Conservation (phyloP, 2,113 vertebrate species). For the Caranx ignobilis region DNA sequence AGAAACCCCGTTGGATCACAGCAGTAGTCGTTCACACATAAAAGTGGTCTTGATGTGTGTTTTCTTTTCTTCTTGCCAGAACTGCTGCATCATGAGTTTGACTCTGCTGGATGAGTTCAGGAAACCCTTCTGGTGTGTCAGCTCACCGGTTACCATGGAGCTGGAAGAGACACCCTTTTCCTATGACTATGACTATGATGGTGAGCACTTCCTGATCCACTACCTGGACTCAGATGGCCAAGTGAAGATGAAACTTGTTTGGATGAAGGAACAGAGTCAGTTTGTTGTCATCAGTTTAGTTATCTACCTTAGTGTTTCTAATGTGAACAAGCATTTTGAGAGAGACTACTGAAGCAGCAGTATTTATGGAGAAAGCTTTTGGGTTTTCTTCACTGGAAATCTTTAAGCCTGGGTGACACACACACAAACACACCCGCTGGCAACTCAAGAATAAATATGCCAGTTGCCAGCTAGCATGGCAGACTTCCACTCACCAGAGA, state of each 20-base stretch:
- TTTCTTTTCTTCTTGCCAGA: slow-evolving; percentile 54
- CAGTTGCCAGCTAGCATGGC: not conserved
- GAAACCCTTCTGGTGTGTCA: slow-evolving; percentile 81
- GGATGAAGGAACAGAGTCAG: slow-evolving; percentile 59
- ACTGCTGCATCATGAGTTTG: slow-evolving; percentile 83
- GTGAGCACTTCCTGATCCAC: slow-evolving; percentile 68
- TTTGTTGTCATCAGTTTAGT: slow-evolving; percentile 71
- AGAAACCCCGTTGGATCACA: not conserved
- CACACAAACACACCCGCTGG: not conserved
- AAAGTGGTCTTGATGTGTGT: slow-evolving; percentile 3
- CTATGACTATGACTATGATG: slow-evolving; percentile 63
- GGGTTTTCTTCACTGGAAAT: not conserved
- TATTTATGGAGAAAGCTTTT: not conserved
- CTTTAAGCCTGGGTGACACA: not conserved
- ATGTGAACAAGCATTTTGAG: slow-evolving; percentile 81
- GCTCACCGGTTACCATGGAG: slow-evolving; percentile 69
- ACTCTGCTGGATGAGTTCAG: slow-evolving; percentile 80
- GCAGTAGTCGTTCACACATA: not conserved
- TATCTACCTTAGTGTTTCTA: slow-evolving; percentile 69
- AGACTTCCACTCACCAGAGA: not conserved
- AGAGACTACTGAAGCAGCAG: slow-evolving; percentile 70
- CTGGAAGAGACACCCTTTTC: not conserved
- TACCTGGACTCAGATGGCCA: slow-evolving; percentile 72
- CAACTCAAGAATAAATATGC: not conserved
- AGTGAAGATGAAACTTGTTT: slow-evolving; percentile 74